Conservation (phyloP, 1,140 invertebrate species). For the Sesamia nonagrioides region DNA sequence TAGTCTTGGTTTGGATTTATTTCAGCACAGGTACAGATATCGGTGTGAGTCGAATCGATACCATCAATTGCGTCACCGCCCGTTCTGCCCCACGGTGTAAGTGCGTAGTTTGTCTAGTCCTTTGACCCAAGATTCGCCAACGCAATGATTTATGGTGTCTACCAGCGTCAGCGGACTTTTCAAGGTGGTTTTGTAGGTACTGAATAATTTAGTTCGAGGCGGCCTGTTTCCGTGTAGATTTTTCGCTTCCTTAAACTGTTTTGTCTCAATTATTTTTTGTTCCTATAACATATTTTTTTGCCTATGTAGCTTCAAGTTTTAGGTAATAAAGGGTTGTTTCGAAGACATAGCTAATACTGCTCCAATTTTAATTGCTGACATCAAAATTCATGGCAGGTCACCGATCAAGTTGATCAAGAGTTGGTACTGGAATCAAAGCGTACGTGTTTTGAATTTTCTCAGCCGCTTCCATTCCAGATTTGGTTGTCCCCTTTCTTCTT, state of each 20-base stretch:
- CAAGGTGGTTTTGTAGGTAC: background rate
- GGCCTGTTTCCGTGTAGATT: background rate
- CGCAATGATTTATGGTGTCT: constrained; percentile 41
- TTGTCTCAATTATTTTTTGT: background rate
- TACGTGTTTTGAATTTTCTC: constrained; percentile 62
- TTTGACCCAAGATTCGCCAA: constrained; percentile 64
- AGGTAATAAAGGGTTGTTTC: background rate
- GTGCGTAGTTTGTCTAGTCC: constrained; percentile 66
- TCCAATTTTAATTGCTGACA: constrained; percentile 38
- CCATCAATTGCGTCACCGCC: constrained; percentile 66
- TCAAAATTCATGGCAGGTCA: constrained; percentile 61
- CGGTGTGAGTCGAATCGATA: constrained; percentile 65
- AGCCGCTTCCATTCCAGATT: constrained; percentile 56
- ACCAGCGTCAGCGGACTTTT: constrained; percentile 16
- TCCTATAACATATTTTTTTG: too few species aligned
- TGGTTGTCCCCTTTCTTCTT: constrained; percentile 45
- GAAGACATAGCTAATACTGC: constrained; percentile 6
- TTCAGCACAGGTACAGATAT: constrained; percentile 19
- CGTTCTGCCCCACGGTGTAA: constrained; percentile 53
- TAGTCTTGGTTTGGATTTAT: background rate
- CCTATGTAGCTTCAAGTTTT: background rate
- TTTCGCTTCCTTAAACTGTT: background rate
- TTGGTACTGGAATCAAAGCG: constrained; percentile 68
- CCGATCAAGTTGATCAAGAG: constrained; percentile 63
- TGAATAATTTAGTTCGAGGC: background rate